Conservation (phyloP, 2,888 invertebrate species). For the Tenthredo notha region DNA sequence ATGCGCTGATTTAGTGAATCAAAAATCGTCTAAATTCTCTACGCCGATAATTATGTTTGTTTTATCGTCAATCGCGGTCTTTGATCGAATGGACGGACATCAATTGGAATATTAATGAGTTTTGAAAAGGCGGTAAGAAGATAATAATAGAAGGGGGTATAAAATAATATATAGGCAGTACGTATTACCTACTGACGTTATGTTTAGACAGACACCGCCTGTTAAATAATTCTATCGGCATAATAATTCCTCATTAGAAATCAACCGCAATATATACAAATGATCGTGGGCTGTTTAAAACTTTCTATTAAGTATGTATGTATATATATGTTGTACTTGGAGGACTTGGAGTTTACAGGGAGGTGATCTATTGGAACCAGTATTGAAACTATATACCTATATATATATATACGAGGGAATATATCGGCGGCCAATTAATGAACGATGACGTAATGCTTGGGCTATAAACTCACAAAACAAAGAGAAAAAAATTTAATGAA, state of each 20-base stretch:
- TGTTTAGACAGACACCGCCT: slow-evolving; percentile 16
- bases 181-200: neutral
- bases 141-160: neutral
- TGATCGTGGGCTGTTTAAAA: slow-evolving; percentile 45
- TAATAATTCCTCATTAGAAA: slow-evolving; percentile 50
- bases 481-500: slow-evolving; percentile 5
- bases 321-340: neutral
- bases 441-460: slow-evolving; percentile 48
- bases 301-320: slow-evolving; percentile 28
- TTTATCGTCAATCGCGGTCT: slow-evolving; percentile 21
- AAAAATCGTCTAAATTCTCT: neutral
- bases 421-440: slow-evolving; percentile 30
- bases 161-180: no score
- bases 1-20: neutral
- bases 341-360: neutral
- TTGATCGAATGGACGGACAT: slow-evolving; percentile 2
- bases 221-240: slow-evolving; percentile 47
- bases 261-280: slow-evolving; percentile 42
- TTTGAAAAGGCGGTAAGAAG: neutral
- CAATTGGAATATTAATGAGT: slow-evolving; percentile 32
- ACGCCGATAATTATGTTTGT: neutral
- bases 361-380: slow-evolving; percentile 38
- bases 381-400: neutral
- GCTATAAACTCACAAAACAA: neutral
- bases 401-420: neutral